Base-by-base conservation (phyloP, 2,888 invertebrate species). In the Eristalinus sepulchralis region DNA sequence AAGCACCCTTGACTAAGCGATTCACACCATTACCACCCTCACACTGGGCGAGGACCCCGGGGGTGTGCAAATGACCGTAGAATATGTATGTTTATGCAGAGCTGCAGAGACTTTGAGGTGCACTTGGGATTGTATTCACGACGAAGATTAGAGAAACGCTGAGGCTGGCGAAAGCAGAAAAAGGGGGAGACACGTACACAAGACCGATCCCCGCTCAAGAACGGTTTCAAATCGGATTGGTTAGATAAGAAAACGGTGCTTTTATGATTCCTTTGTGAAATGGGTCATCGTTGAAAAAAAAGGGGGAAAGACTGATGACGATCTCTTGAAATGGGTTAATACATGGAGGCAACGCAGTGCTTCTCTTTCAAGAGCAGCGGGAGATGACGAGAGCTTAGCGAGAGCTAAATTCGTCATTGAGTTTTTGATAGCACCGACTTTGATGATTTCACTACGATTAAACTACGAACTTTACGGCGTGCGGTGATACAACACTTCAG, bases 31-130 rank as follows among this genome's bases (percentile, higher is more conserved):
- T 1, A 22, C 13, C 22, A 47, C 70, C 59, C 53, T 53, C 31
- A 33, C 39, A 70, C 55, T 34, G 5, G 47, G 47, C 47, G 47
- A 47, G 8, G 8, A 6, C 47, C 47, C 17, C 60, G 10, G 62
- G 66, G 36, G 62, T 75, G 83, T 63, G 79, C 73, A 66, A 79
- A 79, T 75, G 70, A 83, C 79, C 79, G 75, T 66, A 55, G 53
- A 75, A 68, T 47, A 68, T 76, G 70, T 47, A 68, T 76, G 70
- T 71, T 82, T 57, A 68, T 66, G 60, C 53, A 80, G 27, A 24
- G 55, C 33, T 78, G 55, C 39, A 71, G 53, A 36, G 71, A 31
- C 22, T 60, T 66, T 4, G 76, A 53, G 55, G 33, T 62, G 36
- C 62, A 60, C 39, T 79, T 66, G 60, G 6, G 17, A 53, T 53